phyloP scores from a whole-genome alignment of 1,140 invertebrate genomes.

The Forficula auricularia region DNA sequence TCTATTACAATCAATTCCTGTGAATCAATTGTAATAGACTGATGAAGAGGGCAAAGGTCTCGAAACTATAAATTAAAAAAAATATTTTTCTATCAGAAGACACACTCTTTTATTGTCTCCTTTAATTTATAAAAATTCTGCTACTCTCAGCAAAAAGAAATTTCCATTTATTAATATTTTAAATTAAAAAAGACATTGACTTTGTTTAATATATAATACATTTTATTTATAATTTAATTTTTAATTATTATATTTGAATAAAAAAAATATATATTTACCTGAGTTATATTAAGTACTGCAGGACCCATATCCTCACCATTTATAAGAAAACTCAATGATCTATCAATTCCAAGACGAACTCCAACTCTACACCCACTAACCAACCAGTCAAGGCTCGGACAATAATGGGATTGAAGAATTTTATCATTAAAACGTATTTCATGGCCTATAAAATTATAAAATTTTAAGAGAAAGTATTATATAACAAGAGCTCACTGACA shows the following conservation, averaged over 20 bases:
- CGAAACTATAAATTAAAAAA: too few species aligned
- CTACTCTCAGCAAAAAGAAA: too few species aligned
- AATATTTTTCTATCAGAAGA: too few species aligned
- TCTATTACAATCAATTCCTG: too few species aligned
- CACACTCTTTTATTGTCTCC: too few species aligned
- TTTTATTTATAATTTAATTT: too few species aligned
- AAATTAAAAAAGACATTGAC: too few species aligned
- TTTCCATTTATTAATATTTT: too few species aligned
- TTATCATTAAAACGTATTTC: slow-evolving; percentile 43
- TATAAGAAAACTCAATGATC: slow-evolving; percentile 37
- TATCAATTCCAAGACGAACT: slow-evolving; percentile 30
- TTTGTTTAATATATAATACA: too few species aligned
- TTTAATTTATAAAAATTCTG: too few species aligned
- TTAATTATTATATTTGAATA: not conserved
- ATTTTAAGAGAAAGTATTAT: slow-evolving; percentile 3
- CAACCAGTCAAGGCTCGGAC: slow-evolving; percentile 62
- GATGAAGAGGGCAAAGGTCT: too few species aligned
- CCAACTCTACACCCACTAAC: slow-evolving; percentile 27
- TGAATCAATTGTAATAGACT: too few species aligned
- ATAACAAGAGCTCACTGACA: slow-evolving; percentile 24
- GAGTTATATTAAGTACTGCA: slow-evolving; percentile 56
- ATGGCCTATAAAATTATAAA: slow-evolving; percentile 30
- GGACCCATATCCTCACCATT: slow-evolving; percentile 74
- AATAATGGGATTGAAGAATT: slow-evolving; percentile 38
- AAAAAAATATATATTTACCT: slow-evolving; percentile 27